These are phyloP conservation scores for Drosophila malerkotliana DNA, from an alignment of 1,140 invertebrate species.

Conservation along the genomic window DNA sequence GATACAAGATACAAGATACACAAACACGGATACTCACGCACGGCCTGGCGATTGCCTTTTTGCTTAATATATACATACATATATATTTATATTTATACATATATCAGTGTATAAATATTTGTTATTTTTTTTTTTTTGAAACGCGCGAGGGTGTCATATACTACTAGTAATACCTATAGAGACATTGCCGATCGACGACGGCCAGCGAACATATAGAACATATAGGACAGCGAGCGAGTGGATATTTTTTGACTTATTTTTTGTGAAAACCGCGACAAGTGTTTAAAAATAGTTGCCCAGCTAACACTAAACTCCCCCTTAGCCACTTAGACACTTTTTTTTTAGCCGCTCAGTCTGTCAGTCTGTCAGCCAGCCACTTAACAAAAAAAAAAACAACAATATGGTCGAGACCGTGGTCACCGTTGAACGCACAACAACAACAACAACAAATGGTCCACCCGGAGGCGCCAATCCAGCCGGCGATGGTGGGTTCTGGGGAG, in stretches of 20 bases:
- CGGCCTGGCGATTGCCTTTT: not conserved
- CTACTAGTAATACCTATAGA: conserved; percentile 16
- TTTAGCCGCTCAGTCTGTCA: not conserved
- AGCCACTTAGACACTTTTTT: not conserved
- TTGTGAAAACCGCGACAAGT: conserved; percentile 67
- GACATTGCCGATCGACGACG: conserved; percentile 31
- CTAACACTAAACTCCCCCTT: conserved; percentile 20
- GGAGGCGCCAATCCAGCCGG: conserved; percentile 81
- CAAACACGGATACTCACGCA: not conserved
- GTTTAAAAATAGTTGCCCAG: conserved; percentile 66
- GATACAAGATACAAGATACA: conserved; percentile 7
- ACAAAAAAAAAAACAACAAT: conserved; percentile 79
- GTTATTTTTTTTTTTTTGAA: conserved; percentile 28
- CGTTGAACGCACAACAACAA: conserved; percentile 86
- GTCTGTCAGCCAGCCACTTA: conserved; percentile 1
- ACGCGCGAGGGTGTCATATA: conserved; percentile 57
- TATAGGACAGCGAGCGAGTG: conserved; percentile 13
- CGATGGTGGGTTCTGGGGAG: conserved; percentile 84
- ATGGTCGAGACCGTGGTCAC: conserved; percentile 89
- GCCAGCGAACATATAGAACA: conserved; percentile 4
- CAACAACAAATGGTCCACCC: conserved; percentile 85
- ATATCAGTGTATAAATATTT: not conserved
- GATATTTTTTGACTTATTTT: conserved; percentile 73
- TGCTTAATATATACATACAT: not conserved
- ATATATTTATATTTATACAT: conserved; percentile 16